phyloP scores from a whole-genome alignment of 53 echinoderm and acorn worm genomes.

The Holothuria scabra region DNA sequence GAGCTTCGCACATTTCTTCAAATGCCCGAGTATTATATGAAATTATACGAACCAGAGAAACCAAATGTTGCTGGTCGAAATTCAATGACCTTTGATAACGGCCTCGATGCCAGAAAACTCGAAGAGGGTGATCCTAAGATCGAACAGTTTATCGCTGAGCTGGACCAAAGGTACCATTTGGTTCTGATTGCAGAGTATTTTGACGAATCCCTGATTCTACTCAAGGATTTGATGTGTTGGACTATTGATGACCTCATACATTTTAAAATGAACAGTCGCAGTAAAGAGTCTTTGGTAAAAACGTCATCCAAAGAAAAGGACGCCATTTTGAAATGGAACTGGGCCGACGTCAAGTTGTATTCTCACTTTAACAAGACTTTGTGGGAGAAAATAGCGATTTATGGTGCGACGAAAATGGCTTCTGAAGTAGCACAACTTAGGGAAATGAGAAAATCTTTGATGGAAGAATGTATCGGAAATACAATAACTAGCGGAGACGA shows the following conservation, averaged over 20 bases:
- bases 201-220: constrained; percentile 88
- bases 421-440: constrained; percentile 65
- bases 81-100: constrained; percentile 90
- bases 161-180: constrained; percentile 64
- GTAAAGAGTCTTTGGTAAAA: constrained; percentile 58
- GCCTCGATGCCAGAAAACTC: constrained; percentile 75
- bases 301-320: constrained; percentile 39
- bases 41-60: constrained; percentile 53
- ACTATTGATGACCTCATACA: constrained; percentile 71
- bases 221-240: constrained; percentile 91
- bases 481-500: constrained; percentile 70
- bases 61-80: constrained; percentile 75
- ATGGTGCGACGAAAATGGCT: constrained; percentile 73
- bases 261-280: constrained; percentile 91
- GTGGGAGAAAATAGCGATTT: constrained; percentile 75
- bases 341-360: constrained; percentile 74
- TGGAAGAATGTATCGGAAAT: constrained; percentile 66
- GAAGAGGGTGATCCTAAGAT: constrained; percentile 53
- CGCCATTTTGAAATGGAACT: constrained; percentile 80
- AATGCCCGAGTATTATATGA: constrained; percentile 61
- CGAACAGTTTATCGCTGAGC: constrained; percentile 53
- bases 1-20: constrained; percentile 65
- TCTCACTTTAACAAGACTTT: constrained; percentile 81
- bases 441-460: constrained; percentile 55
- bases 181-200: constrained; percentile 91